Percentiles rank a stretch among this genome's conserved stretches.
Evolutionary conservation across 1,140 invertebrate genomes (phyloP).

Genomic region (Hydropsyche tenuis): DNA sequence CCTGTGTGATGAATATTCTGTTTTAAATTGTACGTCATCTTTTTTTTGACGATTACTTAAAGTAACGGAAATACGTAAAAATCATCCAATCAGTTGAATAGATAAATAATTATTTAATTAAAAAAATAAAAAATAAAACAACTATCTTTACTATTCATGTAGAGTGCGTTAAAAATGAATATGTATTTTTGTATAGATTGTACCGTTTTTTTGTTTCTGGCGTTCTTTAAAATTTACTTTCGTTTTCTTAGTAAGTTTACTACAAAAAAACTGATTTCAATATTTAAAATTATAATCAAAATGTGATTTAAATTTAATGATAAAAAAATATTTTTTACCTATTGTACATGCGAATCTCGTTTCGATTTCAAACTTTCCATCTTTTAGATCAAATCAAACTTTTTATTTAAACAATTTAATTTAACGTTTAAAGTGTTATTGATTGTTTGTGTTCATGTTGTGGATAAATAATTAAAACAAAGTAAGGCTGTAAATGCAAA

Average conservation of each 20-base stretch:
- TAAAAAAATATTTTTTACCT: slow-evolving; percentile 20
- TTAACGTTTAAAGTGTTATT: slow-evolving; percentile 32
- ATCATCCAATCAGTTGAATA: slow-evolving; percentile 54
- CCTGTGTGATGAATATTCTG: slow-evolving; percentile 45
- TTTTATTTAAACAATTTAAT: slow-evolving; percentile 22
- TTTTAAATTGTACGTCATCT: background rate
- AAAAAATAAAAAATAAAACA: slow-evolving; percentile 36
- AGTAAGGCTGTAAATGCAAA: slow-evolving; percentile 38
- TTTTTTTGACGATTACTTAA: slow-evolving; percentile 38
- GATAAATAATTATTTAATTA: slow-evolving; percentile 35
- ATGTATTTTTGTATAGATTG: slow-evolving; percentile 50
- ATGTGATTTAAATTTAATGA: slow-evolving; percentile 19
- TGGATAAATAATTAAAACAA: slow-evolving; percentile 36
- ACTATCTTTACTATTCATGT: slow-evolving; percentile 42
- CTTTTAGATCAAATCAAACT: slow-evolving; percentile 12
- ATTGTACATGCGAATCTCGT: slow-evolving; percentile 27
- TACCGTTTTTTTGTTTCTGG: slow-evolving; percentile 41
- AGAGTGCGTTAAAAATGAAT: slow-evolving; percentile 46
- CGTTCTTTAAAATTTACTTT: slow-evolving; percentile 5
- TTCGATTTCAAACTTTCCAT: slow-evolving; percentile 11
- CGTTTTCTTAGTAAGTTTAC: slow-evolving; percentile 31
- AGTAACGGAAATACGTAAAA: slow-evolving; percentile 62
- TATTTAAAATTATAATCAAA: slow-evolving; percentile 13
- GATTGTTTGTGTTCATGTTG: slow-evolving; percentile 40
- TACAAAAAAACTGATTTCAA: slow-evolving; percentile 7